Evolutionary conservation across 1,140 invertebrate genomes (phyloP), one percentile per base, ranked within the genome.

Genomic region (Halesus radiatus): DNA sequence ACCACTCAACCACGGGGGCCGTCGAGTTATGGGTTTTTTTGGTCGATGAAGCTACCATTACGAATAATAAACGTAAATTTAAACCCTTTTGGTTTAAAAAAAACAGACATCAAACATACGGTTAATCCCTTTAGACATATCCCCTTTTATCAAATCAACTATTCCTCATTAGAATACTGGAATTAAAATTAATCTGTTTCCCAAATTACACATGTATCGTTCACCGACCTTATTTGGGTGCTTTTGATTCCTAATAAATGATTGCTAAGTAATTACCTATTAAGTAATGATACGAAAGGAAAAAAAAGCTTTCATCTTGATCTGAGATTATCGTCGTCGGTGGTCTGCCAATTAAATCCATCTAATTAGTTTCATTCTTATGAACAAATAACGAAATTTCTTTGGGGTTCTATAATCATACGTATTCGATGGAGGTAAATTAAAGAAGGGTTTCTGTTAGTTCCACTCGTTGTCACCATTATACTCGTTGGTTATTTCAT

Each of bases 341-440:
- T 82, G 81, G 81, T 82, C 81, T 77, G 76, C 80, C 77, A 81
- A 81, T 81, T 79, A 76, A 81, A 81, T 66, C 77, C 54, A 81
- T 60, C 77, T 81, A 81, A 81, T 81, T 81, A 81, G 77, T 73
- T 76, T 54, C 5, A 45, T 77, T 54, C 76, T 54, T 32, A 22
- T 72, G 76, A 79, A 79, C 53, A 76, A 56, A 72, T n/a, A 64
- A 75, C 52, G 8, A 29, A 15, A 3, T 52, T n/a, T 76, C 23
- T 8, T 45, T 13, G 10, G 37, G 7, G 13, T 45, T 4, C 3
- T 6, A 23, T 78, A 73, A 64, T 68, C 64, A 81, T 58, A 75
- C 26, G 29, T 56, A 81, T 78, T 58, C 73, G 58, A 64, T 76
- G 53, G 29, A 23, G 26, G 15, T 8, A 45, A 56, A 56, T 78